These are phyloP conservation scores for Drosophila micromelanica DNA, from an alignment of 1,140 invertebrate genomes.

Conservation along the genomic window DNA sequence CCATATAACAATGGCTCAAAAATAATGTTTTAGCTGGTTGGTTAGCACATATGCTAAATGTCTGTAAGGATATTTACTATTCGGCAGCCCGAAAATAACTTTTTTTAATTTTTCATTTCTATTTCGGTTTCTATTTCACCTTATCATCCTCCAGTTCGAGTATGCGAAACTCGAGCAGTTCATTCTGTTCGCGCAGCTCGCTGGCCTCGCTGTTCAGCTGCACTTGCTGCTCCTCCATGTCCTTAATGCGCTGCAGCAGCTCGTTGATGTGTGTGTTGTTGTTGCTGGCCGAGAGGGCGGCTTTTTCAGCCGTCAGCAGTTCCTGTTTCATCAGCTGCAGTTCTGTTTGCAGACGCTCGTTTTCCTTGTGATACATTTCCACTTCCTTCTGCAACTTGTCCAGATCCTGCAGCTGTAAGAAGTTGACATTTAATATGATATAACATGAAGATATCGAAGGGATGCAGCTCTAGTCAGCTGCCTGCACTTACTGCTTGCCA, in stretches of 20 bases:
- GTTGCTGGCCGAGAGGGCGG: conserved; percentile 47
- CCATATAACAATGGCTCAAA: no score
- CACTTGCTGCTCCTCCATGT: conserved; percentile 83
- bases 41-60: no score
- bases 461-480: conserved; percentile 1
- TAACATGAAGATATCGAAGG: background rate
- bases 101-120: background rate
- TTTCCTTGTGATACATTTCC: conserved; percentile 79
- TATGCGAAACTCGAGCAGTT: conserved; percentile 86
- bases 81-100: background rate
- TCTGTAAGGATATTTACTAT: background rate
- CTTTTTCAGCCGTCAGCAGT: conserved; percentile 69
- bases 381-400: conserved; percentile 83
- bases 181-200: conserved; percentile 85
- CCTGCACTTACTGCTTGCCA: conserved; percentile 80
- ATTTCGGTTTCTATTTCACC: conserved; percentile 50
- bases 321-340: conserved; percentile 80
- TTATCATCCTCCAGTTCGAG: conserved; percentile 85
- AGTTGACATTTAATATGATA: conserved; percentile 1
- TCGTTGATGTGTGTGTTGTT: conserved; percentile 66
- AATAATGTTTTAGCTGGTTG: no score
- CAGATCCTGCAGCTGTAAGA: conserved; percentile 74
- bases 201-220: conserved; percentile 83
- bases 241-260: conserved; percentile 72
- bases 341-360: conserved; percentile 68